Evolutionary conservation across 2,113 vertebrate genomes (phyloP), one percentile per base, ranked within the genome.

Genomic region (Poeciliopsis turrubarensis): DNA sequence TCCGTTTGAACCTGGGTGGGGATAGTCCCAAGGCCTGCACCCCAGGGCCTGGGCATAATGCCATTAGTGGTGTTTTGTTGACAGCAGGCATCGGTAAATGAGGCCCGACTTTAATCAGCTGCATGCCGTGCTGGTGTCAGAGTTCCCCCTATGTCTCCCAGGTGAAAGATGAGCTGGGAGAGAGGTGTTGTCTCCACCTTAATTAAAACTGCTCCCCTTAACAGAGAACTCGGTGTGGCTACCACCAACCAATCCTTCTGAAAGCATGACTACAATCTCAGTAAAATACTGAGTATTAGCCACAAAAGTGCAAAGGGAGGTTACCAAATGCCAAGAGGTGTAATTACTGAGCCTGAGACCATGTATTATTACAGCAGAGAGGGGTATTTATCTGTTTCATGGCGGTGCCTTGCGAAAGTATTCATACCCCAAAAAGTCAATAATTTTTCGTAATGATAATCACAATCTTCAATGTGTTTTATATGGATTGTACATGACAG

Each of bases 111-210:
- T 96, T 95, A 95, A 96, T 95, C 92, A 95, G 95, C 66, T 70
- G 93, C 94, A 94, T 94, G 95, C 93, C 87, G 94, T 91, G 94
- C 81, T 62, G 10, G 79, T 95, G 94, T 96, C 94, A 95, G 90
- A 94, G 93, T 94, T 95, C 92, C 92, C 82, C 82, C 64, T 79
- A 93, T 92, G 91, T 93, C 93, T 95, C 93, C 91, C 95, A 96
- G 95, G 95, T 95, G 95, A 96, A 95, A 95, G 94, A 94, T 94
- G 93, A 95, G 75, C 90, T 89, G 89, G 90, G 88, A 91, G 89
- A 91, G 87, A 93, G 91, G 90, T 93, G 91, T 93, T 90, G 90
- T 92, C 91, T 92, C 84, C 81, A 87, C 79, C 69, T 94, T 95
- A 95, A 95, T 95, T 94, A 95, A 95, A 95, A 94, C 84, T 79